Evolutionary conservation across 2,888 invertebrate genomes (phyloP), one percentile per base, ranked within the genome.

Genomic region (Cheilosia impressa): DNA sequence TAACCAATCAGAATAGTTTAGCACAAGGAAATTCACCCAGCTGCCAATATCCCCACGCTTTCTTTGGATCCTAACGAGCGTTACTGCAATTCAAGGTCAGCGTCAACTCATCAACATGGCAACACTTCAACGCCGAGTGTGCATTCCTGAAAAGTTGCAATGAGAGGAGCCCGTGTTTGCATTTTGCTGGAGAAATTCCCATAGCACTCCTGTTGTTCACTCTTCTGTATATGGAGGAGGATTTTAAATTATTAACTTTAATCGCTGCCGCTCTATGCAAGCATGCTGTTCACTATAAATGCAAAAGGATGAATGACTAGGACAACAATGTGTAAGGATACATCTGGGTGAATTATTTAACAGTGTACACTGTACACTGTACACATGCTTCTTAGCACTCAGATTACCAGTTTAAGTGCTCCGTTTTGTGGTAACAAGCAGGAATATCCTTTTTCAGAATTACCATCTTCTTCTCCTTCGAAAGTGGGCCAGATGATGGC

Each of bases 201-300:
- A 10, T 7, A 47, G 22, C 69, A 31, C 27, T 41, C 22, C 4
- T 24, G 15, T 17, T 10, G 2, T 27, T n/a, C n/a, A 55, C 1
- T 22, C 52, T 55, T 7, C n/a, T 38, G 50, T 52, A 27, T 45
- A 55, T 6, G 7, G 2, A 34, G 50, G 72, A 63, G 72, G 58
- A 68, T 83, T 75, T 65, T 84, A 69, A 79, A 79, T 79, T 79
- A 84, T 84, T 79, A 69, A 84, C 73, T 58, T 65, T 84, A 84
- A 79, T 84, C 83, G 69, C 68, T 75, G 73, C 34, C 68, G 73
- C 53, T 79, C 38, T 68, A 69, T 57, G 47, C 69, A 66, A 72
- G 45, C 45, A 60, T 68, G 10, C 60, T 60, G 38, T 71, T 31
- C 73, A 55, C 77, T 77, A 41, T 55, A 72, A 72, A 83, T 83